Percentiles rank a stretch among this genome's conserved stretches.
Evolutionary conservation across 2,113 vertebrate species (phyloP).

Genomic region (Sander lucioperca): DNA sequence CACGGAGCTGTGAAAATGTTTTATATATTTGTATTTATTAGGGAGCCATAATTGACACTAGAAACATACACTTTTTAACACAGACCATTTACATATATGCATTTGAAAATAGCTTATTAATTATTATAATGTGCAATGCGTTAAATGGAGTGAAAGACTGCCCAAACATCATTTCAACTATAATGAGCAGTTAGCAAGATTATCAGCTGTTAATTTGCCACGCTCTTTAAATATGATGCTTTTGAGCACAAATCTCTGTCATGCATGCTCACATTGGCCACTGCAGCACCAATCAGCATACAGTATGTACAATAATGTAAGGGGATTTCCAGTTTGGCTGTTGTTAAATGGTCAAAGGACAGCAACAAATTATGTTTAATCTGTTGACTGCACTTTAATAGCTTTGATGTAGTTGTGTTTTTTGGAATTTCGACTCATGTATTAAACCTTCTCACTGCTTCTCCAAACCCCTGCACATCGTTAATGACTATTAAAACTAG

Average conservation of each 20-base stretch:
- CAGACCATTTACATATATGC: constrained; percentile 18
- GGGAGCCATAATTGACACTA: constrained; percentile 3
- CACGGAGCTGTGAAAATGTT: not conserved
- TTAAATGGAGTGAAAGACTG: constrained; percentile 49
- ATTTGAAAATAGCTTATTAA: constrained; percentile 38
- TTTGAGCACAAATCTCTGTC: constrained; percentile 14
- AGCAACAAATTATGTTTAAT: constrained; percentile 15
- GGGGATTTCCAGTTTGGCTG: constrained; percentile 21
- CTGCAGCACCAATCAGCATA: constrained; percentile 12
- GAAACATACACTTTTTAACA: not conserved
- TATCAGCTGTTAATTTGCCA: constrained; percentile 38
- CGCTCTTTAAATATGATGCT: constrained; percentile 6
- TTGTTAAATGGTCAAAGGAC: constrained; percentile 10
- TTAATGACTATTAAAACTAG: not conserved
- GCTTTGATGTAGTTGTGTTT: not conserved
- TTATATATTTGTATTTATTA: constrained; percentile 5
- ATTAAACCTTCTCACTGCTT: constrained; percentile 3
- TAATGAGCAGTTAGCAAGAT: constrained; percentile 59
- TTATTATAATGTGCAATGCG: constrained; percentile 11
- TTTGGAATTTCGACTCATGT: not conserved
- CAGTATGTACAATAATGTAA: constrained; percentile 3
- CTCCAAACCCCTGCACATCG: constrained; percentile 18
- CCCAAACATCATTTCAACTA: constrained; percentile 47
- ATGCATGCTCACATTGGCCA: constrained; percentile 3
- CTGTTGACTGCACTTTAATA: constrained; percentile 20